A percentile compares a stretch with the other conserved stretches of the same genome.
Evolutionary conservation across 2,888 invertebrate species (phyloP).

Genomic region (Chloromyia formosa): DNA sequence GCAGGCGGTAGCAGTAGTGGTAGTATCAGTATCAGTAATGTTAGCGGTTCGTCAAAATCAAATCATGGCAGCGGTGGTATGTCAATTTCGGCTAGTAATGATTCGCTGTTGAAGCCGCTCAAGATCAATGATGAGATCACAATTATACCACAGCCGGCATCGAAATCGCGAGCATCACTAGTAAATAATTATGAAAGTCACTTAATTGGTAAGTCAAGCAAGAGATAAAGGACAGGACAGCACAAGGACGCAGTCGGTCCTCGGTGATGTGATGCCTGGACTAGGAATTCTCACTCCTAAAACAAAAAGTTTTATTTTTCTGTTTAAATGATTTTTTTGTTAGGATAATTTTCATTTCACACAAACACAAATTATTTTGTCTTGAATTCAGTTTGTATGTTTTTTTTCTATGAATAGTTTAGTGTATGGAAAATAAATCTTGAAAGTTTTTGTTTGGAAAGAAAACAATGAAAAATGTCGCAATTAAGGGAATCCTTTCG

Average conservation of each 20-base stretch:
- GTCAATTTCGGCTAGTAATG: slow-evolving; percentile 59
- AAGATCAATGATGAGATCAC: slow-evolving; percentile 91
- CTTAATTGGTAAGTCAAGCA: slow-evolving; percentile 59
- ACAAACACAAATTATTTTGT: too few relatives aligned
- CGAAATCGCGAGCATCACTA: slow-evolving; percentile 56
- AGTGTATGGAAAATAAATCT: too few relatives aligned
- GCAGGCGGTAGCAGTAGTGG: slow-evolving; percentile 48
- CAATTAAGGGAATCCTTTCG: too few relatives aligned
- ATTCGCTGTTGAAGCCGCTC: slow-evolving; percentile 78
- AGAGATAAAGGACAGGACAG: slow-evolving; percentile 33
- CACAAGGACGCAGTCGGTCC: too few relatives aligned
- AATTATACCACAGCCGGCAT: slow-evolving; percentile 84
- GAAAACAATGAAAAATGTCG: too few relatives aligned
- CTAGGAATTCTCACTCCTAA: too few relatives aligned
- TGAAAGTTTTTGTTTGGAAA: slow-evolving; percentile 29
- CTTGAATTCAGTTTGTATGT: too few relatives aligned
- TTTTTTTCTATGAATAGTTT: too few relatives aligned
- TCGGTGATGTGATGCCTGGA: too few relatives aligned
- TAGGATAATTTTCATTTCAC: too few relatives aligned
- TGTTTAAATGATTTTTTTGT: too few relatives aligned
- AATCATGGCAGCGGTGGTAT: slow-evolving; percentile 56
- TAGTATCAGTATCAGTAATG: slow-evolving; percentile 53
- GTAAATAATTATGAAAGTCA: slow-evolving; percentile 64
- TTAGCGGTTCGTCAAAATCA: slow-evolving; percentile 55
- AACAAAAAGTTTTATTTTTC: too few relatives aligned